Evolutionary conservation across 1,140 invertebrate species (phyloP), one percentile per base, ranked within the genome.

Genomic region (Matsumurasca onukii): DNA sequence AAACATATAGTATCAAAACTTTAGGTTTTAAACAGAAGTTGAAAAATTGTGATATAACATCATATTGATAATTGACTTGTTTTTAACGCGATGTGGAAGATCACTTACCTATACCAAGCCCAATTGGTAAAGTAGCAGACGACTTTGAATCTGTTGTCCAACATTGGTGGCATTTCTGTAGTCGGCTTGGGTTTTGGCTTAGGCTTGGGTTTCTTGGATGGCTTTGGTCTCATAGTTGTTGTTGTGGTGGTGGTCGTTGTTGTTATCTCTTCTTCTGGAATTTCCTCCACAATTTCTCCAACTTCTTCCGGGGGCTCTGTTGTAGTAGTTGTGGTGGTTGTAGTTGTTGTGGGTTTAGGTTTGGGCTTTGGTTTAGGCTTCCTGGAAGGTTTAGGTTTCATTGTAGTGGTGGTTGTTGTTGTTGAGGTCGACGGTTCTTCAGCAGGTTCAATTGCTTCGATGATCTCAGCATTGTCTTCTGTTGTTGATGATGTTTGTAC

Each of bases 111-210:
- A 73, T 89, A 89, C 82, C 87, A 87, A 0, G 88, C 86, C 88
- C 88, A 89, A 71, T 88, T 89, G 22, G 86, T 88, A 68, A 88
- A 89, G 73, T 89, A 89, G 72, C 88, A 89, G 0, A 89, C 83
- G 0, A 89, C 82, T 76, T 88, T 89, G 69, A 81, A 84, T 2
- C 81, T 81, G 3, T 77, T 73, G 17, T 72, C 57, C 13, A 69
- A 68, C 0, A 66, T 48, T 31, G 66, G 29, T 12, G 24, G 24
- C 31, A 29, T 48, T 61, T 70, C 22, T 17, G 31, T 39, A 57
- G 59, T 25, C 5, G 48, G 31, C 25, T 59, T 59, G n/a, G 55
- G 55, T 29, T 59, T 59, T 5, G 49, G 49, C n/a, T 51, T 51
- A 3, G 12, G 3, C 25, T 17, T 31, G 9, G 61, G 31, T 24